Evolutionary conservation across 2,797 vertebrate genomes (phyloP), one percentile per base, ranked within the genome.

Genomic region (Argyrosomus regius): DNA sequence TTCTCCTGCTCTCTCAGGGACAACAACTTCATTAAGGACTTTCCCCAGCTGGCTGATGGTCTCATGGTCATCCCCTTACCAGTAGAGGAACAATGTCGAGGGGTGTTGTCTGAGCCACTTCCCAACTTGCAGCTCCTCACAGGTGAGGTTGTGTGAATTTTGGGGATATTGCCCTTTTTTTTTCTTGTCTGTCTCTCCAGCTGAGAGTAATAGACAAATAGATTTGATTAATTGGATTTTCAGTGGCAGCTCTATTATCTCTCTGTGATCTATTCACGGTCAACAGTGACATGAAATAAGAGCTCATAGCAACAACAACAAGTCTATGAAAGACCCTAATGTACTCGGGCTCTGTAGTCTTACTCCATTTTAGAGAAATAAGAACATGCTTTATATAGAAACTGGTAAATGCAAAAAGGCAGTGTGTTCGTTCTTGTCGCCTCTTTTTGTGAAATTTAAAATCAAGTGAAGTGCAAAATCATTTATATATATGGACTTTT

Each of bases 21-120:
- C 92, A 99, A 99, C 88, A 99, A 99, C 93, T 99, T 98, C 91
- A 98, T 99, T 87, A 99, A 99, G 93, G 98, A 99, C 87, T 99
- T 99, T 50, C 98, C 98, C 0, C 98, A 99, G 92, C 93, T 99
- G 59, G 98, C 98, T 0, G 98, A 99, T 0, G 98, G 97, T 35
- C 95, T 99, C 83, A 92, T 98, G 96, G 98, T 99, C 86, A 99
- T 99, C 88, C 98, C 98, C 0, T 90, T 99, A 71, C 98, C 98
- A 0, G 97, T 99, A 64, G 98, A 99, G 85, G 98, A 99, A 82
- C 98, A 99, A 83, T 99, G 98, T 77, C 95, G 98, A 3, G 98
- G 98, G 0, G 96, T 99, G 65, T 94, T 99, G 60, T 99, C 98
- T 0, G 98, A 99, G 91, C 98, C 98, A 0, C 94, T 97, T 62